phyloP scores from a whole-genome alignment of 2,797 vertebrate species.

The Rhynchotus rufescens region DNA sequence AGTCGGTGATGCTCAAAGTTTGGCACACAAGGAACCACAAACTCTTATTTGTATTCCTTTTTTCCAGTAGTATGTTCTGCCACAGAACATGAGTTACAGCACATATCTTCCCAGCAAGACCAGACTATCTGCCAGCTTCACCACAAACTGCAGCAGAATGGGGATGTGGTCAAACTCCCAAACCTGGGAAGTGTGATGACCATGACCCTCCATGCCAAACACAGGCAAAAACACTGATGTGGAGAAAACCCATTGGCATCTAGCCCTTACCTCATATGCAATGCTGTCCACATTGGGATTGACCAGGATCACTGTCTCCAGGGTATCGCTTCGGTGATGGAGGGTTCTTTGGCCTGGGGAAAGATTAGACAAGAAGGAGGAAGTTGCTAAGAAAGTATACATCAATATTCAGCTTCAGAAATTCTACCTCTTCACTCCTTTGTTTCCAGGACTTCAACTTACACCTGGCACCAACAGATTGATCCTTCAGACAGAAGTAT shows the following conservation, averaged over 20 bases:
- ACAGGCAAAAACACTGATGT: neutral
- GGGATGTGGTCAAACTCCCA: neutral
- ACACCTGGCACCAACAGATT: neutral
- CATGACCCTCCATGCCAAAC: neutral
- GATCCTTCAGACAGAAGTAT: neutral
- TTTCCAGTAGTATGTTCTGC: neutral
- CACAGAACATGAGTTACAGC: neutral
- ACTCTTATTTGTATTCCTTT: rapidly evolving
- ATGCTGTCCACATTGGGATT: slow-evolving; percentile 89
- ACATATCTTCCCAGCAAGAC: neutral
- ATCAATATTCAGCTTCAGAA: neutral
- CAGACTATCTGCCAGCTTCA: neutral
- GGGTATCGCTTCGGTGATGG: slow-evolving; percentile 89
- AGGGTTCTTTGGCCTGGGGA: slow-evolving; percentile 91
- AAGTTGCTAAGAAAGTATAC: neutral
- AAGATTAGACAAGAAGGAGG: neutral
- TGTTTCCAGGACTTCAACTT: neutral
- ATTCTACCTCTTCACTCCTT: neutral
- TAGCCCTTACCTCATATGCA: slow-evolving; percentile 86
- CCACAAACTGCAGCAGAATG: neutral
- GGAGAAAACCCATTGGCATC: neutral
- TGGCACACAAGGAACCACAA: neutral
- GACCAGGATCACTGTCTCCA: slow-evolving; percentile 92
- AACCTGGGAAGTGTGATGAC: neutral
- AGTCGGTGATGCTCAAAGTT: neutral